Evolutionary conservation across 2,113 vertebrate genomes (phyloP), one percentile per base, ranked within the genome.

Genomic region (Petromus typicus): DNA sequence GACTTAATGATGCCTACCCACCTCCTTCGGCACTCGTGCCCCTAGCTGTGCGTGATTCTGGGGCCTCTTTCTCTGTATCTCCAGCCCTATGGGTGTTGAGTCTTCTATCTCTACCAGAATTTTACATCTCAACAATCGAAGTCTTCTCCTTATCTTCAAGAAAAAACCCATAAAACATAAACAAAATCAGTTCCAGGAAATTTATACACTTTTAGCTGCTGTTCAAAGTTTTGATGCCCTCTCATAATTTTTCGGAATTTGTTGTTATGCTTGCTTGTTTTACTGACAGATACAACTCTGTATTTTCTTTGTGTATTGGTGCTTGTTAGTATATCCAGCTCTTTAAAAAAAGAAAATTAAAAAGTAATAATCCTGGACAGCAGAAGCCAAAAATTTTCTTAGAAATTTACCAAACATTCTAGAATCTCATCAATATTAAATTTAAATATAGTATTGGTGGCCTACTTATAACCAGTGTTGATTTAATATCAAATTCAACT

Each of bases 401-500:
- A 32, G 57, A 2, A 71, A 67, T 67, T 32, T 90, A 59, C 14
- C 56, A 80, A 84, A 40, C 7, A 11, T 13, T 75, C 8, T 51
- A 45, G 10, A 87, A 80, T 87, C 13, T 61, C 14, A 54, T 59
- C 10, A 76, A 16, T 2, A 76, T 88, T 78, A 56, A 67, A 84
- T 84, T 22, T 90, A 17, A 82, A 78, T 78, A 18, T 61, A 18
- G 20, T 82, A 67, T 75, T 79, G 75, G 40, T 76, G 34, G 67
- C 37, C 54, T 90, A 34, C 73, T 87, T 34, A 76, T 79, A 23
- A 89, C 16, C 25, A 79, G 89, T 3, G 1, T 82, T 90, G 20
- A 94, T 40, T 67, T 92, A 84, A 61, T n/a, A 90, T 40, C 32
- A 95, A 89, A 81, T 90, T 92, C 16, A 25, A 59, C 14, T 75